phyloP scores from a whole-genome alignment of 1,140 invertebrate species.

The Lasioglossum baleicum region DNA sequence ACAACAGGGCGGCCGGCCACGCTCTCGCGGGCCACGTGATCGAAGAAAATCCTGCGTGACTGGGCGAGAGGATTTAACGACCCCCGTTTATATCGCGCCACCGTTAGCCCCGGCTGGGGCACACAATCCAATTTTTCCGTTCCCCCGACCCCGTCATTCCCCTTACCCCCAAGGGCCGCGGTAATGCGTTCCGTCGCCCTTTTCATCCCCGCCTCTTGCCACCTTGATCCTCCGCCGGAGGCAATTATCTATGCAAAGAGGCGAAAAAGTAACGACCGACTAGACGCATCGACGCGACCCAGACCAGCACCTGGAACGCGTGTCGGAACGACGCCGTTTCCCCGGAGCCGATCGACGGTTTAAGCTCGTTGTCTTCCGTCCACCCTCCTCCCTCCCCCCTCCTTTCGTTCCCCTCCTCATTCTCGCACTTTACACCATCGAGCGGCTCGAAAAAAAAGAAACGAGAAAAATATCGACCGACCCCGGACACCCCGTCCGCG shows the following conservation, averaged over 20 bases:
- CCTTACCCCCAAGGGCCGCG: constrained; percentile 16
- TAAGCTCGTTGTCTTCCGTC: constrained; percentile 43
- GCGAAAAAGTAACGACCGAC: constrained; percentile 61
- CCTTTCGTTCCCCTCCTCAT: no score
- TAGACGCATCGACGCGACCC: constrained; percentile 57
- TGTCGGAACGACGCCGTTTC: constrained; percentile 30
- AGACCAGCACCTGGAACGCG: not conserved
- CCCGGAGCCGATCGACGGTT: constrained; percentile 15
- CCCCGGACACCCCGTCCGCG: not conserved
- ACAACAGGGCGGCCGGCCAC: constrained; percentile 6
- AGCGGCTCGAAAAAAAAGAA: not conserved
- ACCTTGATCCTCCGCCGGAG: constrained; percentile 53
- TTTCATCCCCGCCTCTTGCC: constrained; percentile 47
- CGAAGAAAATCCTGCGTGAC: constrained; percentile 62
- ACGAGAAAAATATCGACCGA: constrained; percentile 6
- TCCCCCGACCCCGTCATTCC: not conserved
- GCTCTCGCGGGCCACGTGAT: constrained; percentile 30
- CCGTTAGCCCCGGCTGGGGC: constrained; percentile 42
- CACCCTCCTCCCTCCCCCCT: no score
- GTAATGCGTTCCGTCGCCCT: constrained; percentile 58
- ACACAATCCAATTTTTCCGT: constrained; percentile 61
- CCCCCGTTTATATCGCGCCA: constrained; percentile 57
- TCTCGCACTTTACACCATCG: no score
- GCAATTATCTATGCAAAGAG: constrained; percentile 69
- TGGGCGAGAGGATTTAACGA: constrained; percentile 64